phyloP scores from a whole-genome alignment of 2,113 vertebrate species.

The Sula dactylatra region DNA sequence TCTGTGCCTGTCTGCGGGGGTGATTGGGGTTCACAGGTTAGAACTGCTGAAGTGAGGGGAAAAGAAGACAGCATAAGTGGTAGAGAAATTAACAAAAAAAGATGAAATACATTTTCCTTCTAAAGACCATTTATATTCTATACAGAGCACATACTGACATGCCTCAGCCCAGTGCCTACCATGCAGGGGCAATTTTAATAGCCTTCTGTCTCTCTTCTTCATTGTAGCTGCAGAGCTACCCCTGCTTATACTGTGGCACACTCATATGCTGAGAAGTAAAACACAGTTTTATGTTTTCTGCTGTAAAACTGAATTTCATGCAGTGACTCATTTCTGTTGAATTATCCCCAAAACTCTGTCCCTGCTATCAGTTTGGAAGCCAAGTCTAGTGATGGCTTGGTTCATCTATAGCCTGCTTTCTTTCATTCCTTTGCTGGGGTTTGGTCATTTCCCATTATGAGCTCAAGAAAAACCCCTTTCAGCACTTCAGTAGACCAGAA shows the following conservation, averaged over 20 bases:
- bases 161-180: neutral
- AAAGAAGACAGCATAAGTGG: neutral
- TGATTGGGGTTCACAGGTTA: neutral
- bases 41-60: neutral
- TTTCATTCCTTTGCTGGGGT: neutral
- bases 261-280: neutral
- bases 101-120: neutral
- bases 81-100: neutral
- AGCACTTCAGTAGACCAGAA: neutral
- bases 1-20: accelerated
- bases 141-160: accelerated
- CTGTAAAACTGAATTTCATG: neutral
- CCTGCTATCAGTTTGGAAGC: neutral
- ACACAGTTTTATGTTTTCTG: neutral
- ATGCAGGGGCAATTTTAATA: neutral
- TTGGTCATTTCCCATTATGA: neutral
- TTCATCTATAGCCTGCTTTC: neutral
- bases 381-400: neutral
- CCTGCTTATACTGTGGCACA: neutral
- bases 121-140: neutral
- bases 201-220: neutral
- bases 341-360: neutral
- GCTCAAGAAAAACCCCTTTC: neutral
- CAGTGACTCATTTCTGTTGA: neutral
- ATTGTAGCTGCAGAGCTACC: neutral